phyloP scores from a whole-genome alignment of 2,113 vertebrate genomes.

The Leiothrix lutea region DNA sequence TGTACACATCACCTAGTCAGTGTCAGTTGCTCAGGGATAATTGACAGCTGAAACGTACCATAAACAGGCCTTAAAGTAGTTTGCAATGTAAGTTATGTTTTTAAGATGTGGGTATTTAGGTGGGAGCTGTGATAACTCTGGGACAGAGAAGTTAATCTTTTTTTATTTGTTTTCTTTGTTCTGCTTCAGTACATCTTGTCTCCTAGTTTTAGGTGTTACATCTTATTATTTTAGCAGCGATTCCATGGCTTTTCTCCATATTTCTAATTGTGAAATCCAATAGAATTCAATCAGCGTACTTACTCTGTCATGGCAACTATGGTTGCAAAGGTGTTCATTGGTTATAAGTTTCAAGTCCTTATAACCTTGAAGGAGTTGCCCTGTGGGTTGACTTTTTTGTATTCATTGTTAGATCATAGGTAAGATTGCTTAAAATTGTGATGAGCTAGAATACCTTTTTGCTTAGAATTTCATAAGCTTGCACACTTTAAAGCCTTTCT shows the following conservation, averaged over 20 bases:
- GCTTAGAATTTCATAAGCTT: background rate
- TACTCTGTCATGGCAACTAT: background rate
- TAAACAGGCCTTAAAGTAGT: background rate
- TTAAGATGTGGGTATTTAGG: background rate
- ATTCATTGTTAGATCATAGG: background rate
- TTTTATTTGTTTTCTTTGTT: background rate
- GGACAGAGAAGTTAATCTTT: background rate
- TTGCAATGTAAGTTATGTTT: background rate
- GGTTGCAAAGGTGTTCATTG: background rate
- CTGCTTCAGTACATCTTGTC: background rate
- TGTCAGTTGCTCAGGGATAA: background rate
- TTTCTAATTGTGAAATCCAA: background rate
- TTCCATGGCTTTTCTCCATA: rapidly evolving
- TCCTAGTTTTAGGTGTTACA: background rate
- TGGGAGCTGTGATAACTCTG: background rate
- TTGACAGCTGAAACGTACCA: background rate
- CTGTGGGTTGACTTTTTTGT: background rate
- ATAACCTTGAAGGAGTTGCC: background rate
- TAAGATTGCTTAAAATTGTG: background rate
- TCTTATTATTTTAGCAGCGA: background rate
- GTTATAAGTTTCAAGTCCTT: background rate
- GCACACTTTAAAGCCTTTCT: background rate
- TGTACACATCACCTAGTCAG: background rate
- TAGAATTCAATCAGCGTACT: background rate
- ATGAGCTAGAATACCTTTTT: background rate